Conservation (phyloP, 1,140 invertebrate species). For the Caenorhabditis tropicalis region DNA sequence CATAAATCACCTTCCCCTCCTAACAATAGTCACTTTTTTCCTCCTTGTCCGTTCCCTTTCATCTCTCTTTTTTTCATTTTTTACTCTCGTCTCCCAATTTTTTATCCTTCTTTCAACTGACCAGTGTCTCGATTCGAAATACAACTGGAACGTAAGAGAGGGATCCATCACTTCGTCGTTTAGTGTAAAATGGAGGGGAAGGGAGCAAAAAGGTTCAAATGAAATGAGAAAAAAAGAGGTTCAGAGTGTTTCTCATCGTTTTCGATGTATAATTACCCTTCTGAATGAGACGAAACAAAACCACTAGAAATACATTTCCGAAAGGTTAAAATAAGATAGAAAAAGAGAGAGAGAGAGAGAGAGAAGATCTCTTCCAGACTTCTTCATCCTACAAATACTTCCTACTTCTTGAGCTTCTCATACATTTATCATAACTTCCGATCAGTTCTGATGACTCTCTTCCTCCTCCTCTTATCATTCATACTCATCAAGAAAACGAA, state of each 20-base stretch:
- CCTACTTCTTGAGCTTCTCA: too few species aligned
- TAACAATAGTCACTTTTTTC: neutral
- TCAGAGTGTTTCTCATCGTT: constrained; percentile 20
- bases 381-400: too few species aligned
- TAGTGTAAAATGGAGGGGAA: neutral
- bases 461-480: too few species aligned
- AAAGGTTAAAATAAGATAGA: neutral
- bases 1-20: neutral
- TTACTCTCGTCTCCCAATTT: neutral
- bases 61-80: neutral
- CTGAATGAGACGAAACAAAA: neutral
- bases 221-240: neutral
- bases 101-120: neutral
- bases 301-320: neutral
- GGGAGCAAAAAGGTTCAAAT: neutral
- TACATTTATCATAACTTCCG: too few species aligned
- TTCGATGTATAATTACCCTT: constrained; percentile 4
- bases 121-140: neutral
- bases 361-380: too few species aligned
- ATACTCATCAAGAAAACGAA: too few species aligned
- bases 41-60: neutral
- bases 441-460: too few species aligned
- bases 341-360: too few species aligned
- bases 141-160: neutral
- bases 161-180: too few species aligned